Conservation (phyloP, 2,797 vertebrate genomes). For the Lepus townsendii region DNA sequence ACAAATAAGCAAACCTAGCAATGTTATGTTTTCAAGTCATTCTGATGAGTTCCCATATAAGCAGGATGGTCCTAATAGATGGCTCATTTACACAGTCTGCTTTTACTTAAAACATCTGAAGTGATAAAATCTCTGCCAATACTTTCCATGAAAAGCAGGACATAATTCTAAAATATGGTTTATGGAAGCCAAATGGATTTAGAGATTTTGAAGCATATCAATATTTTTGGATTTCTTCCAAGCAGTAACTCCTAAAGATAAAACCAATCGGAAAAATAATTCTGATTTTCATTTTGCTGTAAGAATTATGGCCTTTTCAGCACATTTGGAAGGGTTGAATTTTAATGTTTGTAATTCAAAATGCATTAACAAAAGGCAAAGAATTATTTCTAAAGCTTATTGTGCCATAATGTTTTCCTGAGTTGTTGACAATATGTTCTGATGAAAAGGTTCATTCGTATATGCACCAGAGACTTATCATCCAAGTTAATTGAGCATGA, state of each 20-base stretch:
- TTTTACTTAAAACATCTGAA: slow-evolving; percentile 55
- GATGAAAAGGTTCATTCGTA: slow-evolving; percentile 70
- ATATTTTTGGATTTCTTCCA: slow-evolving; percentile 35
- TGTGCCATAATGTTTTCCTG: slow-evolving; percentile 51
- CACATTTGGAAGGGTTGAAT: slow-evolving; percentile 47
- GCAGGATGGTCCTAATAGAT: neutral
- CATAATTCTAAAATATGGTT: slow-evolving; percentile 29
- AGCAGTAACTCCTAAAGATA: slow-evolving; percentile 45
- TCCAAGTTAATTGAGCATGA: slow-evolving; percentile 76
- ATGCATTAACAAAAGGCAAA: slow-evolving; percentile 64
- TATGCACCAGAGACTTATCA: slow-evolving; percentile 72
- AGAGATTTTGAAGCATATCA: slow-evolving; percentile 5
- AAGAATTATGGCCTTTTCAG: slow-evolving; percentile 59
- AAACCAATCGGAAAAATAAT: slow-evolving; percentile 66
- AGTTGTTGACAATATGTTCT: slow-evolving; percentile 72
- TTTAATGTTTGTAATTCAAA: slow-evolving; percentile 69
- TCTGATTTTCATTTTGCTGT: slow-evolving; percentile 63
- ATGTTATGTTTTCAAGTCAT: neutral
- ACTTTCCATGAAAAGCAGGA: neutral
- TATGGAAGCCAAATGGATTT: slow-evolving; percentile 27
- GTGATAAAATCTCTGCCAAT: neutral
- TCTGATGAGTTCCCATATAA: neutral
- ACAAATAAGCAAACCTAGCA: slow-evolving; percentile 18
- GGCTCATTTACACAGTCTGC: neutral
- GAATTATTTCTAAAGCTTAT: slow-evolving; percentile 62